Conservation (phyloP, 2,797 vertebrate genomes). For the Scyliorhinus canicula region DNA sequence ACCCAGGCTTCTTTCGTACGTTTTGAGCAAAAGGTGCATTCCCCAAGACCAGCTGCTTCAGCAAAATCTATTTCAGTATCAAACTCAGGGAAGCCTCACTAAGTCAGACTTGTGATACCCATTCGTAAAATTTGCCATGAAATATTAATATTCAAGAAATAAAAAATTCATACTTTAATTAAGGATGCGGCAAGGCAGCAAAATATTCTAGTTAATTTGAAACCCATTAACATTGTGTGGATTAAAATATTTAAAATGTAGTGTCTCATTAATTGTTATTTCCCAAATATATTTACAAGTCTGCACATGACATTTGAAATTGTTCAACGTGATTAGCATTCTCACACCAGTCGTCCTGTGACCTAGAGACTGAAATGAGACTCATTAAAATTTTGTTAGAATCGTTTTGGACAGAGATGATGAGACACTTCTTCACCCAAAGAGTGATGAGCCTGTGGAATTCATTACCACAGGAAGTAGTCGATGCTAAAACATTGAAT, state of each 20-base stretch:
- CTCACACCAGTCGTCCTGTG: neutral
- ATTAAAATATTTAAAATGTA: neutral
- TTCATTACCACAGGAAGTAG: too few relatives aligned
- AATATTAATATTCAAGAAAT: slow-evolving; percentile 16
- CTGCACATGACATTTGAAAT: neutral
- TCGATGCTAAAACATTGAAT: too few relatives aligned
- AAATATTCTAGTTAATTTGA: slow-evolving; percentile 1
- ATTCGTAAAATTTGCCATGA: neutral
- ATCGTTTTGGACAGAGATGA: too few relatives aligned
- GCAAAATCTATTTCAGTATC: neutral
- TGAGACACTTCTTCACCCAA: too few relatives aligned
- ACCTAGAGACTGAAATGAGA: neutral
- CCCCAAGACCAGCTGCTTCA: neutral
- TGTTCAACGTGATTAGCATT: neutral
- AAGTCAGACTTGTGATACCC: neutral
- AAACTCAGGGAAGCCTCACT: neutral
- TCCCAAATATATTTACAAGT: neutral
- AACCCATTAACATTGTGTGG: neutral
- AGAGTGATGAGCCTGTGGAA: too few relatives aligned
- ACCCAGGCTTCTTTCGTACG: neutral
- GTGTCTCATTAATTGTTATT: neutral
- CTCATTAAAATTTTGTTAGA: neutral
- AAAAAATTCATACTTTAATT: slow-evolving; percentile 30
- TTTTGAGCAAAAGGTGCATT: neutral
- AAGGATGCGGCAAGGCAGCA: neutral